A percentile compares a stretch with the other conserved stretches of the same genome.
Evolutionary conservation across 2,888 invertebrate genomes (phyloP).

Genomic region (Tetragonula carbonaria): DNA sequence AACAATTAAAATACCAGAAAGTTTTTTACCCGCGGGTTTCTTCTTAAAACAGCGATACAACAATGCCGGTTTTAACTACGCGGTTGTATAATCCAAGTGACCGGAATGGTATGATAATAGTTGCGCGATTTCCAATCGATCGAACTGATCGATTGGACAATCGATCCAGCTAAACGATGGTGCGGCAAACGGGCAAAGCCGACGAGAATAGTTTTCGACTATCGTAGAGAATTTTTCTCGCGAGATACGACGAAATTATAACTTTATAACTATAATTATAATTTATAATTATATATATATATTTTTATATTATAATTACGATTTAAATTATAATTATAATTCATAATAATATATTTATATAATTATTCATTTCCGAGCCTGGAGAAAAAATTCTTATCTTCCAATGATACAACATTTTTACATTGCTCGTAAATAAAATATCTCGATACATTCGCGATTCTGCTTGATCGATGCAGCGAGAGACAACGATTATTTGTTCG

Average conservation of each 20-base stretch:
- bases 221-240: neutral
- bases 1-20: constrained; percentile 63
- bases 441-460: neutral
- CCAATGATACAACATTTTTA: neutral
- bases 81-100: constrained; percentile 44
- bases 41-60: neutral
- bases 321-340: too few relatives aligned
- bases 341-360: too few relatives aligned
- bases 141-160: constrained; percentile 29
- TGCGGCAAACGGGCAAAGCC: neutral
- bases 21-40: neutral
- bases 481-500: neutral
- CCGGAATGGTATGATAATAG: constrained; percentile 65
- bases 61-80: constrained; percentile 31
- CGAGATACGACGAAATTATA: too few relatives aligned
- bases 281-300: too few relatives aligned
- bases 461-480: neutral
- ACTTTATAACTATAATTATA: too few relatives aligned
- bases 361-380: too few relatives aligned
- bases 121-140: constrained; percentile 48
- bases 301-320: too few relatives aligned
- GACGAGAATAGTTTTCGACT: neutral
- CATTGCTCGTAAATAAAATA: neutral
- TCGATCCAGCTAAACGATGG: neutral
- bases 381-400: too few relatives aligned